phyloP scores from a whole-genome alignment of 2,113 vertebrate species.

The Nerophis ophidion region DNA sequence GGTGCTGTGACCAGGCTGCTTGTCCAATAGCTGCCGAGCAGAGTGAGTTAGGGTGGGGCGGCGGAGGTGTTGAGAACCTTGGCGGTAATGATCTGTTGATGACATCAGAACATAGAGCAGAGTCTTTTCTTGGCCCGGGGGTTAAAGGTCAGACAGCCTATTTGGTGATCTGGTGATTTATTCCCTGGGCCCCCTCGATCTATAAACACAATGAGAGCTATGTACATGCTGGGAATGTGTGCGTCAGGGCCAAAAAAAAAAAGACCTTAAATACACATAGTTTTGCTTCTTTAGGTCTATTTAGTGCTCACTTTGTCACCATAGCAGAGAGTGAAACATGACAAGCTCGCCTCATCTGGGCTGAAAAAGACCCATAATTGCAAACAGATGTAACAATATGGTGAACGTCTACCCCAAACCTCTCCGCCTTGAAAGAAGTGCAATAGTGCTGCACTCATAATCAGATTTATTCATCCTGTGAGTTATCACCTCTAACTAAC shows the following conservation, averaged over 20 bases:
- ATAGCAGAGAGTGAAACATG: constrained; percentile 10
- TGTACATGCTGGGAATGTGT: constrained; percentile 51
- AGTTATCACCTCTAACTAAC: background rate
- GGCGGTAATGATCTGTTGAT: constrained; percentile 64
- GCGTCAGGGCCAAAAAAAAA: constrained; percentile 27
- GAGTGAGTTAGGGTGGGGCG: constrained; percentile 28
- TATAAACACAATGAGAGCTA: constrained; percentile 62
- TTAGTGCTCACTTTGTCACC: constrained; percentile 32
- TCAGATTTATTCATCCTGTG: background rate
- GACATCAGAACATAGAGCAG: constrained; percentile 65
- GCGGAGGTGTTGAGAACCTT: constrained; percentile 62
- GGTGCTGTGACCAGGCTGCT: constrained; percentile 25
- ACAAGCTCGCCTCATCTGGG: constrained; percentile 28
- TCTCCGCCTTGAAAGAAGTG: background rate
- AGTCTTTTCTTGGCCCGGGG: constrained; percentile 46
- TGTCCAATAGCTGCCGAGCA: constrained; percentile 28
- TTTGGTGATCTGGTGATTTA: constrained; percentile 67
- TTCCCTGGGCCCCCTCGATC: constrained; percentile 51
- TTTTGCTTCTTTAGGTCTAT: constrained; percentile 27
- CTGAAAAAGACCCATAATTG: constrained; percentile 19
- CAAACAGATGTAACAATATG: constrained; percentile 35
- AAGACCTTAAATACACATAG: constrained; percentile 15
- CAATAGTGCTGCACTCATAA: background rate
- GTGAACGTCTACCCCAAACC: constrained; percentile 33
- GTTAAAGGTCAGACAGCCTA: constrained; percentile 62